These are phyloP conservation scores for Xiphias gladius DNA, from an alignment of 2,113 vertebrate species.

Conservation along the genomic window DNA sequence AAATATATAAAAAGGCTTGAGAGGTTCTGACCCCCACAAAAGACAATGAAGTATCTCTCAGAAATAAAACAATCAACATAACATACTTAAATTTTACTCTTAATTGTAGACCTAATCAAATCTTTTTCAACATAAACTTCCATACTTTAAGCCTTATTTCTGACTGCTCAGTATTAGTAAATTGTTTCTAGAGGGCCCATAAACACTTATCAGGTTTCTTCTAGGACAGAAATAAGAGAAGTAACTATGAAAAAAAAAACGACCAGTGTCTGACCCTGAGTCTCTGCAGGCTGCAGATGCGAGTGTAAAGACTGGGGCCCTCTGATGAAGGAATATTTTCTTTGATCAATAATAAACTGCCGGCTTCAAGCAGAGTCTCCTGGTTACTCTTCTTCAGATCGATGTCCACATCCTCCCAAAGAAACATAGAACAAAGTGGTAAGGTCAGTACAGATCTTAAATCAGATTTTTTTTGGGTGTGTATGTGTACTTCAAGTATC, in stretches of 20 bases:
- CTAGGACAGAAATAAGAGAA: neutral
- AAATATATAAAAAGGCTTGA: neutral
- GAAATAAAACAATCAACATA: too few species aligned
- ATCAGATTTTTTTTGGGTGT: neutral
- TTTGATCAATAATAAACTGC: constrained; percentile 77
- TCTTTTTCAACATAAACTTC: neutral
- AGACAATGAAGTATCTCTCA: neutral
- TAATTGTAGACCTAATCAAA: neutral
- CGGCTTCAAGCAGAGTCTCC: constrained; percentile 85
- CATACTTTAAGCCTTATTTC: neutral
- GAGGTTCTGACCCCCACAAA: neutral
- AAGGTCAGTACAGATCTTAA: neutral
- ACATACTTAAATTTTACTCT: neutral
- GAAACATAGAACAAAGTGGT: neutral
- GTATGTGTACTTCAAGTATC: neutral
- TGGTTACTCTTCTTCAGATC: constrained; percentile 89
- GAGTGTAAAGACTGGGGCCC: constrained; percentile 85
- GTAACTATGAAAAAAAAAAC: constrained; percentile 19
- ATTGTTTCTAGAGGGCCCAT: neutral
- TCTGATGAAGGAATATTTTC: constrained; percentile 76
- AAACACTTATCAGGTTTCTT: neutral
- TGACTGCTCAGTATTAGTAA: neutral
- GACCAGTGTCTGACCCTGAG: constrained; percentile 80
- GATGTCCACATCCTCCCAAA: constrained; percentile 85
- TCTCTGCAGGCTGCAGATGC: constrained; percentile 87